These are phyloP conservation scores for Ophioninae sp. DNA, from an alignment of 2,888 invertebrate genomes.

Conservation along the genomic window DNA sequence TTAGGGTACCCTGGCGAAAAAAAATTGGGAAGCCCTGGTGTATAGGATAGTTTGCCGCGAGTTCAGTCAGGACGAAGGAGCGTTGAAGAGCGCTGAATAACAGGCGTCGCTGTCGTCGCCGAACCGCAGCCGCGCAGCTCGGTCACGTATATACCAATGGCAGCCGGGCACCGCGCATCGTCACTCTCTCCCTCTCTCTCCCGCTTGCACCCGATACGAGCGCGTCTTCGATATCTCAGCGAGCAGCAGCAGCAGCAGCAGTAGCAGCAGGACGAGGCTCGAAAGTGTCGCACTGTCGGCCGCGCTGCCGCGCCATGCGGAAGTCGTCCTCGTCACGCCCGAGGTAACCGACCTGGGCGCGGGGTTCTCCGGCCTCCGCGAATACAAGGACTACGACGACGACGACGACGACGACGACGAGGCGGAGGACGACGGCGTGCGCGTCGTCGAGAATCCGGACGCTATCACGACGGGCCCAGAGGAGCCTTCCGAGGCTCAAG, in stretches of 20 bases:
- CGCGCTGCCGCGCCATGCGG: constrained; percentile 66
- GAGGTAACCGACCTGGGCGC: constrained; percentile 66
- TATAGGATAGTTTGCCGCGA: constrained; percentile 47
- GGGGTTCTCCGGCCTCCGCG: constrained; percentile 61
- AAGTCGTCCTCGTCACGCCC: constrained; percentile 59
- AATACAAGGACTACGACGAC: constrained; percentile 59
- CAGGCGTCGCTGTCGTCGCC: constrained; percentile 68
- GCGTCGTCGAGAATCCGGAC: constrained; percentile 60
- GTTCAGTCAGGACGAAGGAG: constrained; percentile 71
- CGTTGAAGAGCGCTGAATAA: constrained; percentile 57
- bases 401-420: constrained; percentile 77
- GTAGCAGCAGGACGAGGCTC: constrained; percentile 30
- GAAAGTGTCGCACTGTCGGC: constrained; percentile 62
- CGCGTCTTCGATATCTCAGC: constrained; percentile 29
- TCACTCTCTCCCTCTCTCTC: constrained; percentile 8
- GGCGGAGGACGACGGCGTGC: constrained; percentile 59
- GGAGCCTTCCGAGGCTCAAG: constrained; percentile 61
- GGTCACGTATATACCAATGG: constrained; percentile 12
- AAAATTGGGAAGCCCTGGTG: constrained; percentile 44
- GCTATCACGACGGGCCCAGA: constrained; percentile 79
- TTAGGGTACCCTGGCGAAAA: constrained; percentile 3
- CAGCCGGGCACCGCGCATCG: not conserved
- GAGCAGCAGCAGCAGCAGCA: too few species aligned
- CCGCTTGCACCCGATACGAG: constrained; percentile 12
- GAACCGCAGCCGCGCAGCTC: constrained; percentile 71